Percentiles rank a stretch among this genome's conserved stretches.
Conservation (phyloP, 2,797 vertebrate genomes). For the Eulemur rubriventer region DNA sequence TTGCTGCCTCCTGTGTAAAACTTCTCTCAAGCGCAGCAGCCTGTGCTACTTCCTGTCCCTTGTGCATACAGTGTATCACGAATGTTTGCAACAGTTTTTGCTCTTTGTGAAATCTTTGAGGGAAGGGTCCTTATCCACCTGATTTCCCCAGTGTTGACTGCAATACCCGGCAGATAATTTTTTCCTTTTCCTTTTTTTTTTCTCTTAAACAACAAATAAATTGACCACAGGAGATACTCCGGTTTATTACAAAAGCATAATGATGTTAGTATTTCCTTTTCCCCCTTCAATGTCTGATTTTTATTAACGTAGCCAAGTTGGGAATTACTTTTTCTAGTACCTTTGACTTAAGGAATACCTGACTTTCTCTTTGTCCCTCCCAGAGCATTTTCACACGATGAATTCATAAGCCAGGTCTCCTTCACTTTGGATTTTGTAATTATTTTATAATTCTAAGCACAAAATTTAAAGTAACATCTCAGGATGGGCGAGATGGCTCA, state of each 20-base stretch:
- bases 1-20: neutral
- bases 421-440: neutral
- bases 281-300: neutral
- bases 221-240: neutral
- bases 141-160: neutral
- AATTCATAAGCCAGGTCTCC: neutral
- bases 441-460: constrained; percentile 41
- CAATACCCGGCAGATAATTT: neutral
- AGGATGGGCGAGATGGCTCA: no score
- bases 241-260: neutral
- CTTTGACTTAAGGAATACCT: neutral
- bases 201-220: neutral
- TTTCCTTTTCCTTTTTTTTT: neutral
- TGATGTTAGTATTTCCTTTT: neutral
- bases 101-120: neutral
- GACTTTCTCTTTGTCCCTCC: neutral
- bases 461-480: neutral
- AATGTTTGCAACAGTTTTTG: neutral
- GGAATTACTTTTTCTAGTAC: neutral
- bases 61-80: neutral
- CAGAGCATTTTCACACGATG: neutral
- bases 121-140: neutral
- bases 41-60: neutral
- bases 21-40: neutral
- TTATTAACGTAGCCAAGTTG: neutral